Evolutionary conservation across 1,140 invertebrate genomes (phyloP).

Genomic region (Bombus waltoni): DNA sequence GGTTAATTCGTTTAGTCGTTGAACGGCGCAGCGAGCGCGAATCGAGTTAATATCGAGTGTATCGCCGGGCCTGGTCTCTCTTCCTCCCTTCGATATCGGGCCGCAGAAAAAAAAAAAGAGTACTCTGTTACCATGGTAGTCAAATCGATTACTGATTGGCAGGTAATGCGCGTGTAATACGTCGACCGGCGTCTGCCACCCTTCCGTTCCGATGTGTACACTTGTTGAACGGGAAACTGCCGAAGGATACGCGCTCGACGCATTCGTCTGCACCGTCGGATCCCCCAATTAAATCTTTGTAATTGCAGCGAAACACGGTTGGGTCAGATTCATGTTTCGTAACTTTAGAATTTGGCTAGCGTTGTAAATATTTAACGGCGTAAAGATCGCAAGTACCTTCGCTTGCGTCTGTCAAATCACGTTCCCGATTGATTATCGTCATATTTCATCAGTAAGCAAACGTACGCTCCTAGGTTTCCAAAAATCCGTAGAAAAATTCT

Average conservation of each 20-base stretch:
- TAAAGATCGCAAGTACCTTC: neutral
- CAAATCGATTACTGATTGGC: slow-evolving; percentile 70
- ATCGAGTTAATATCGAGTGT: slow-evolving; percentile 69
- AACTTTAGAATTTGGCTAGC: neutral
- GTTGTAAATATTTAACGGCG: neutral
- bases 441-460: neutral
- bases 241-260: slow-evolving; percentile 48
- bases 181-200: slow-evolving; percentile 46
- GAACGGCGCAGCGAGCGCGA: slow-evolving; percentile 56
- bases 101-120: slow-evolving; percentile 51
- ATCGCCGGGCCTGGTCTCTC: slow-evolving; percentile 37
- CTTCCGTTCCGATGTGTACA: slow-evolving; percentile 52
- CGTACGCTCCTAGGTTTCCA: neutral
- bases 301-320: slow-evolving; percentile 3
- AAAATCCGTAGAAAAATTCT: neutral
- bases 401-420: neutral
- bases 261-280: slow-evolving; percentile 32
- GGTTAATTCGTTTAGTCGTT: slow-evolving; percentile 65
- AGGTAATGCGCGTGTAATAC: slow-evolving; percentile 69
- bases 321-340: neutral
- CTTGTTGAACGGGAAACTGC: slow-evolving; percentile 56
- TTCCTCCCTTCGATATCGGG: slow-evolving; percentile 56
- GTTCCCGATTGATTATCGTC: neutral
- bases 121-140: slow-evolving; percentile 67
- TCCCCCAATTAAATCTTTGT: slow-evolving; percentile 29